Percentiles rank a stretch among this genome's conserved stretches.
These are phyloP conservation scores for Clanis bilineata DNA, from an alignment of 2,888 invertebrate genomes.

Conservation along the genomic window DNA sequence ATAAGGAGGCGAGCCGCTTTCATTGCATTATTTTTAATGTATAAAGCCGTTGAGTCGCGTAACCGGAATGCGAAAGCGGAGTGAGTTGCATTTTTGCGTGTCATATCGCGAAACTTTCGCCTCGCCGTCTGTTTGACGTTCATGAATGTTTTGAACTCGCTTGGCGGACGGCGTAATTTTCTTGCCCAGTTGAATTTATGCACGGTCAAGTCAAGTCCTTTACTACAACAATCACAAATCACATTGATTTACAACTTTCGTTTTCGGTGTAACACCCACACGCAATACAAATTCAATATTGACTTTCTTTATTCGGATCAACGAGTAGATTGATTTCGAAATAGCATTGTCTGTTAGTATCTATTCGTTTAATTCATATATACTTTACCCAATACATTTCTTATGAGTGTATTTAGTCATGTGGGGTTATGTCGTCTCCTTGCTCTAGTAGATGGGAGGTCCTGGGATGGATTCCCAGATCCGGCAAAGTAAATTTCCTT, in stretches of 20 bases:
- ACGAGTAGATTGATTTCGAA: not conserved
- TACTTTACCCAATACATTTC: not conserved
- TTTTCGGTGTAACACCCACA: conserved; percentile 9
- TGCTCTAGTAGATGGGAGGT: no score
- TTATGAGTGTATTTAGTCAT: no score
- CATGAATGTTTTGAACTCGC: conserved; percentile 22
- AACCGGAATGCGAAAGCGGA: no score
- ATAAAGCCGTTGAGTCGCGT: no score
- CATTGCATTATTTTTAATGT: no score
- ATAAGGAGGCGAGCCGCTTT: no score
- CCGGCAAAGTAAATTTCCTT: no score
- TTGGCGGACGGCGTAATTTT: conserved; percentile 46
- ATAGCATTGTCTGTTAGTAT: not conserved
- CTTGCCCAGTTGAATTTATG: conserved; percentile 55
- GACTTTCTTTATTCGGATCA: conserved; percentile 6
- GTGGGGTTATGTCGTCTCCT: no score
- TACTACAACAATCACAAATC: conserved; percentile 55
- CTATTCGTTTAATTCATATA: not conserved
- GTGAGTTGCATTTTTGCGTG: no score
- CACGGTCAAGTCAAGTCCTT: conserved; percentile 49
- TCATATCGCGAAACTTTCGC: no score
- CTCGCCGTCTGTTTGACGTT: no score
- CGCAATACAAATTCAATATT: conserved; percentile 3
- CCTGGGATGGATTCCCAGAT: no score
- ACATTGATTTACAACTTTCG: conserved; percentile 50